Base-by-base conservation (phyloP, 2,797 vertebrate species). In the Pachyuromys duprasi region DNA sequence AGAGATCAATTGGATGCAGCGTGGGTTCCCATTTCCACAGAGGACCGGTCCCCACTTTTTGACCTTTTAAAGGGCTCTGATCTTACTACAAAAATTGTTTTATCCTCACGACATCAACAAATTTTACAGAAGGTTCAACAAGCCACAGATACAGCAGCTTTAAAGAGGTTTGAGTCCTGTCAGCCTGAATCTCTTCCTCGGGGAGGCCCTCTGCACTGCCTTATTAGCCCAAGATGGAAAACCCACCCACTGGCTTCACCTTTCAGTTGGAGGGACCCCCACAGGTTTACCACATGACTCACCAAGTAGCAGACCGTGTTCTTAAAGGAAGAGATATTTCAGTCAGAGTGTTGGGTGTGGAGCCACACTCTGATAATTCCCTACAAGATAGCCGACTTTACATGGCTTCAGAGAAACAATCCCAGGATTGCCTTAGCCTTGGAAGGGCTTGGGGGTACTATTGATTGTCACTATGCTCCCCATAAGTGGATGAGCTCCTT, bases 41-140 rank as follows among this genome's bases (percentile, higher is more conserved):
- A 49, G 4, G 9, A 49, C 13, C 6, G 49, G 1, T 3, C 3
- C 14, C 42, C 75, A 15, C 0, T 53, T 2, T 49, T 8, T 53
- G 26, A 76, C 2, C 42, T 49, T 28, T 6, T 76, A 17, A 76
- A 49, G 26, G 74, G 42, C 5, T 2, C 3, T 6, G 13, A 45
- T 7, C 74, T 8, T 7, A 31, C 45, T 11, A 31, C 42, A 8
- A 13, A 69, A 2, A 6, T 45, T 14, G 6, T 12, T 26, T 14
- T 78, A 18, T 33, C 3, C 4, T 4, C 6, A 1, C 31, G 15
- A 8, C 45, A 53, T 33, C 4, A 9, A 9, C 75, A 78, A 2
- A 78, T 78, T 3, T 9, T 78, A 3, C 6, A 18, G 3, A 11
- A 33, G 17, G 49, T 55, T 1, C 31, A 55, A 20, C 76, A 53